These are phyloP conservation scores for Enteromius trimaculatus DNA, from an alignment of 2,797 vertebrate species.

Conservation along the genomic window DNA sequence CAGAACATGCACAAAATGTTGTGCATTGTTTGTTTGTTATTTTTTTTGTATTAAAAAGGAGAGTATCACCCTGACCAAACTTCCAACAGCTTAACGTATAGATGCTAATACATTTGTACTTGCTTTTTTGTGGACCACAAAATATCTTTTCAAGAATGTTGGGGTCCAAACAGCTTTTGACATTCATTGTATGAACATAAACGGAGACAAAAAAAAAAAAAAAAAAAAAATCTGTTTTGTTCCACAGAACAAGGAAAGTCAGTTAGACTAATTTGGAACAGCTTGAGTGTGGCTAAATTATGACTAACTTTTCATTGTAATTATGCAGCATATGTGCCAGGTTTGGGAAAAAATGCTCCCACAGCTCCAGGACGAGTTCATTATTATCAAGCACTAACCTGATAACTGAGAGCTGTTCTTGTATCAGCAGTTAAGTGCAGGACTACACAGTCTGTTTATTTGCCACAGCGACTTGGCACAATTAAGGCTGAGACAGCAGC, in stretches of 20 bases:
- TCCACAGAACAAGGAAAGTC: not conserved
- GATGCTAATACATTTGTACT: not conserved
- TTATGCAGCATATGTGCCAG: slow-evolving; percentile 16
- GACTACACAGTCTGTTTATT: not conserved
- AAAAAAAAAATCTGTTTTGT: not conserved
- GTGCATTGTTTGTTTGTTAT: not conserved
- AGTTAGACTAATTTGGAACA: not conserved
- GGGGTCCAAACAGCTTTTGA: not conserved
- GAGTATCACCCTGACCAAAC: not conserved
- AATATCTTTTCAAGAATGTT: not conserved
- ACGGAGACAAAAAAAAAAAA: too few relatives aligned
- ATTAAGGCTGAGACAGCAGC: slow-evolving; percentile 13
- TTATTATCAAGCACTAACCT: slow-evolving; percentile 15
- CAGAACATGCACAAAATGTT: not conserved
- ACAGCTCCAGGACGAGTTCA: slow-evolving; percentile 19
- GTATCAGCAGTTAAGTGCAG: slow-evolving; percentile 13
- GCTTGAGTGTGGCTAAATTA: not conserved
- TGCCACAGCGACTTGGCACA: not conserved
- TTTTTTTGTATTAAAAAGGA: not conserved
- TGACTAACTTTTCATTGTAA: not conserved
- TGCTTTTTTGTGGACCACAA: not conserved
- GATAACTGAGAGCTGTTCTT: slow-evolving; percentile 16
- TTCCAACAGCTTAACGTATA: not conserved
- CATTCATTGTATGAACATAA: not conserved
- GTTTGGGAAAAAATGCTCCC: slow-evolving; percentile 8